Conservation (phyloP, 2,888 invertebrate species). For the Odontocerum albicorne region DNA sequence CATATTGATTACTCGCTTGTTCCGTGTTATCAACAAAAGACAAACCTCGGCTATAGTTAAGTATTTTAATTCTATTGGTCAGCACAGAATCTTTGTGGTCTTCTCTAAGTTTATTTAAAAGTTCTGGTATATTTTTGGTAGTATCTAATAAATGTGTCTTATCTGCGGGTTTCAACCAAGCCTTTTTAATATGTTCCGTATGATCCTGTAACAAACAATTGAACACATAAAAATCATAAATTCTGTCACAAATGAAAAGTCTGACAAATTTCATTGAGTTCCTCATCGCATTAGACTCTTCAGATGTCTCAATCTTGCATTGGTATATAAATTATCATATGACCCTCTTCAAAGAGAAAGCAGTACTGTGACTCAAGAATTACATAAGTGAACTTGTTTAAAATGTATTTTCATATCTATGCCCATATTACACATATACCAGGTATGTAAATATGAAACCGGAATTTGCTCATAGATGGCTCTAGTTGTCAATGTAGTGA, state of each 20-base stretch:
- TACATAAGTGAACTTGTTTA: no score
- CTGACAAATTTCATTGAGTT: no score
- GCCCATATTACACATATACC: no score
- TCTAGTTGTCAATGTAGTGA: no score
- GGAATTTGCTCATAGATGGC: no score
- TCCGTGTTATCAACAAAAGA: constrained; percentile 40
- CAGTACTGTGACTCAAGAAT: no score
- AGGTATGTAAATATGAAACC: no score
- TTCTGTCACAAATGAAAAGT: background rate
- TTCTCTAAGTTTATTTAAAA: constrained; percentile 50
- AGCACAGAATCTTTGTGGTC: constrained; percentile 46
- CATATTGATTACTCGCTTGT: constrained; percentile 36
- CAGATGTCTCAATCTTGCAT: no score
- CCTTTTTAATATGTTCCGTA: constrained; percentile 42
- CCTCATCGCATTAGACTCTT: no score
- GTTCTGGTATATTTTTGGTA: constrained; percentile 43
- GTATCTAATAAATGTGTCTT: constrained; percentile 42
- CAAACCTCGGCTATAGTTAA: constrained; percentile 50
- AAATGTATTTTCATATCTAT: no score
- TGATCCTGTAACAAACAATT: constrained; percentile 44
- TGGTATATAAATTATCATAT: no score
- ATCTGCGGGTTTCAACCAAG: constrained; percentile 45
- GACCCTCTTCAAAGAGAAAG: no score
- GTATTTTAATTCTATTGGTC: constrained; percentile 50
- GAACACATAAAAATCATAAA: background rate